Evolutionary conservation across 2,797 vertebrate genomes (phyloP), one percentile per base, ranked within the genome.

Genomic region (Benthosema pterotum): DNA sequence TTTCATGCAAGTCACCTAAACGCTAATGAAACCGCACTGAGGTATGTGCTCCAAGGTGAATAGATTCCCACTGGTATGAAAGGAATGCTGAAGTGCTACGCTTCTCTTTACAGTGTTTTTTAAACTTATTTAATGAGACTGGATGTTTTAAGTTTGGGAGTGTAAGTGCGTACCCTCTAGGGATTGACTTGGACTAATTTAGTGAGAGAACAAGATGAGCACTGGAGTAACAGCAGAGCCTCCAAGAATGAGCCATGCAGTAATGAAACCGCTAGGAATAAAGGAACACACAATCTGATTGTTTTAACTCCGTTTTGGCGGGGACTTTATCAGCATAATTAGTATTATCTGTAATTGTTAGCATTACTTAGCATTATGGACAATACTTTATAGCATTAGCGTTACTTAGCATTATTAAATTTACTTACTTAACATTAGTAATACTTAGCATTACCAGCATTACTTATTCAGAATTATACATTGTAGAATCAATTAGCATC

Each of bases 21-120:
- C n/a, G 25, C 58, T 78, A 78, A 80, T 82, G 70, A 79, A 84
- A 78, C 65, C 52, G 17, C 6, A 58, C 56, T 43, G 57, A 67
- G 75, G 57, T 59, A 63, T 66, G 67, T 32, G 59, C 46, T 71
- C 67, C 63, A 69, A 74, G 69, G 68, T 76, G 74, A 77, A 32
- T 56, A 63, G 43, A 60, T 58, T 61, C 69, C 28, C 3, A 49
- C 16, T 28, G 9, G 57, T 62, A 74, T 73, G n/a, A 63, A 64
- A 57, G 48, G 28, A 54, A 73, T 69, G 74, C 72, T 66, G 43
- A 22, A 32, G 15, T 32, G 11, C 42, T 32, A 52, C 50, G 56
- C 17, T 15, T n/a, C 32, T 52, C 71, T 69, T 63, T n/a, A 18
- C 25, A 63, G 11, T 3, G 14, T 12, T 11, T 56, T n/a, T 48